Evolutionary conservation across 2,113 vertebrate genomes (phyloP), one percentile per base, ranked within the genome.

Genomic region (Collichthys lucidus): DNA sequence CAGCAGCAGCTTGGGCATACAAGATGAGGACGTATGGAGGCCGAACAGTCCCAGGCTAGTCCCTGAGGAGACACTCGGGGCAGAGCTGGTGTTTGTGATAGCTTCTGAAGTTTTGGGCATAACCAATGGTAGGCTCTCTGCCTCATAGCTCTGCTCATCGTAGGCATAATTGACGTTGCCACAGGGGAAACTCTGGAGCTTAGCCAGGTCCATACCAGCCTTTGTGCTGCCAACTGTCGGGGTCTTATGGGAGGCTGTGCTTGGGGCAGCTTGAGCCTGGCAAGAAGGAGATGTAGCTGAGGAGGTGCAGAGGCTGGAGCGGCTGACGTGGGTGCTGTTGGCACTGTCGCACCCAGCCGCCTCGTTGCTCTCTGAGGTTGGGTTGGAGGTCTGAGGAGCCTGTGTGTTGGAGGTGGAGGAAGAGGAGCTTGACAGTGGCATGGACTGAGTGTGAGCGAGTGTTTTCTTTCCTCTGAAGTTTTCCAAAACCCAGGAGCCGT

Each of bases 131-230:
- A 94, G 88, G 60, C 86, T 94, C 88, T 95, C 94, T 0, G 88
- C 81, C 89, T 94, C 94, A 40, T 92, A 94, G 87, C 89, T 95
- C 53, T 93, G 94, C 84, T 94, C 96, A 14, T 97, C 96, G 0
- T 96, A 98, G 71, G 96, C 96, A 16, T 96, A 97, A 92, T 97
- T 98, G 74, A 97, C 95, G 14, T 97, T 97, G 69, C 96, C 96
- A 4, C 96, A 97, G 6, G 97, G 96, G 83, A 97, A 97, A 76
- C 88, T 96, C 88, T 96, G 97, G 11, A 97, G 95, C 86, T 96
- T 98, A 20, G 95, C 96, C 88, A 96, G 93, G 89, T 96, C 95
- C 61, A 94, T 91, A 4, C 93, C 93, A 46, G 86, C 89, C 46
- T 94, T 92, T 31, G 91, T 46, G 56, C 24, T 17, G 7, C 78